Base-by-base conservation (phyloP, 2,113 vertebrate species). In the Anhinga anhinga region DNA sequence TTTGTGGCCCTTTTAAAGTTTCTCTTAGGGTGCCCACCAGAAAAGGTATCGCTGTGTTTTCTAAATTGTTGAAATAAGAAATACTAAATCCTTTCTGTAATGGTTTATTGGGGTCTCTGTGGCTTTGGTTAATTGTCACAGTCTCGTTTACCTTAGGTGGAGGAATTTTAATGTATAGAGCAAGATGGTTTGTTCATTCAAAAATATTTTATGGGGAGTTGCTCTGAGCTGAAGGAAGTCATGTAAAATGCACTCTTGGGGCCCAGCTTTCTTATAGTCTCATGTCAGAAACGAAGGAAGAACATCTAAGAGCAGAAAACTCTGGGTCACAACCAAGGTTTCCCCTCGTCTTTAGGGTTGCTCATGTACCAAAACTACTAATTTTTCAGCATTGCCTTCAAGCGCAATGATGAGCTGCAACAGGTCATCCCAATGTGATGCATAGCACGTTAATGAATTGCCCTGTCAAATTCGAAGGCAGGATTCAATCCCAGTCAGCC, bases 101-200 rank as follows among this genome's bases (percentile, higher is more conserved):
- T 2, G 0, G 55, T 95, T 97, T 97, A 96, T 89, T 88, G 77
- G 94, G 56, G 73, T 72, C 78, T 96, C 74, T 84, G 74, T 88
- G 95, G 88, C 83, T 95, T 91, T 79, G 50, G 83, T 93, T 97
- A 98, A 97, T 95, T 97, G 93, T 97, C 81, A 72, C 15, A 96
- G 73, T 72, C 95, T 96, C 83, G 3, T 90, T 97, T 94, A 93
- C 73, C 49, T 72, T 83, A 87, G 66, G 77, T 12, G 1, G 58
- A 97, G 87, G 97, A 97, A 98, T 97, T 95, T 97, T 96, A 98
- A 96, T 84, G 62, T 86, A 27, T 27, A 67, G 63, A 84, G 91
- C 49, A 94, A 92, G 91, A 93, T 90, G 78, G 91, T 94, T 94
- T 96, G 87, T 96, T 96, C 83, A 95, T 95, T 97, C 76, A 97